phyloP scores from a whole-genome alignment of 1,140 invertebrate genomes.

The Zophobas atratus region DNA sequence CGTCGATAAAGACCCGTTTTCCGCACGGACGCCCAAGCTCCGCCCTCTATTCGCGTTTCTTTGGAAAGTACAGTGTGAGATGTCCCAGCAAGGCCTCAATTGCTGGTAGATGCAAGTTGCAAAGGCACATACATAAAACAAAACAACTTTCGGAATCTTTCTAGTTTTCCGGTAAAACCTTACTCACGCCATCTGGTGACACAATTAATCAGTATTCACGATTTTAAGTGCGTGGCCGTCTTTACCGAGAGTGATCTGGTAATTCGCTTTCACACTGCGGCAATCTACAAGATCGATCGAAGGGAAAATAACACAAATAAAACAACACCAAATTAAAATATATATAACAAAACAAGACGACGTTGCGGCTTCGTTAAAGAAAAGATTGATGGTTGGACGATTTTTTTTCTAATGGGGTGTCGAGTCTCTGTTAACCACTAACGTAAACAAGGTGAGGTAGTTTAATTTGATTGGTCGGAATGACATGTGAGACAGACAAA shows the following conservation, averaged over 20 bases:
- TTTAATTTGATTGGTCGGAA: conserved; percentile 9
- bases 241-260: conserved; percentile 61
- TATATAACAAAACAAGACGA: conserved; percentile 19
- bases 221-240: conserved; percentile 60
- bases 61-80: conserved; percentile 30
- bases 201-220: conserved; percentile 58
- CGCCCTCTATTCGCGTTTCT: background rate
- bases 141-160: background rate
- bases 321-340: conserved; percentile 6
- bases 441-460: conserved; percentile 16
- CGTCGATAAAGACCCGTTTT: background rate
- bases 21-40: background rate
- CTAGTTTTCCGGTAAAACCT: background rate
- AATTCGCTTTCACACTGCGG: conserved; percentile 63
- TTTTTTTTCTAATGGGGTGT: conserved; percentile 1
- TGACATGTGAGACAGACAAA: conserved; percentile 18
- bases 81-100: conserved; percentile 42
- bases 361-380: background rate
- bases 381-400: background rate
- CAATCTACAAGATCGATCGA: conserved; percentile 59
- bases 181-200: conserved; percentile 56
- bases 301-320: conserved; percentile 5
- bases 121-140: conserved; percentile 25
- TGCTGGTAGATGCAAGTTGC: conserved; percentile 42
- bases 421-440: conserved; percentile 18